These are phyloP conservation scores for Eremobia ochroleuca DNA, from an alignment of 2,888 invertebrate species.

Conservation along the genomic window DNA sequence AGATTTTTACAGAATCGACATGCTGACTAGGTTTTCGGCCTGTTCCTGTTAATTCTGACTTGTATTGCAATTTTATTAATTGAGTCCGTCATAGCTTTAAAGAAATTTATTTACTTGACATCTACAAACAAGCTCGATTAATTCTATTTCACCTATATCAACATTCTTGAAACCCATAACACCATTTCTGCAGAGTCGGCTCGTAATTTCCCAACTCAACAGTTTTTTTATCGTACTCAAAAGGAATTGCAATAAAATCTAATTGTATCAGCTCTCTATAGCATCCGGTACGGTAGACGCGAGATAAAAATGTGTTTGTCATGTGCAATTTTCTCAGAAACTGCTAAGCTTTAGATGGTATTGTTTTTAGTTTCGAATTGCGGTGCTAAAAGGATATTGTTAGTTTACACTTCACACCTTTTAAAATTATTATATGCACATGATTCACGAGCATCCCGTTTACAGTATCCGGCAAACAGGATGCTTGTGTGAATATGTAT, in stretches of 20 bases:
- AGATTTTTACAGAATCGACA: no score
- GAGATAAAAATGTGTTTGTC: constrained; percentile 61
- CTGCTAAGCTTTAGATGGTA: constrained; percentile 34
- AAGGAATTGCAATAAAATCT: constrained; percentile 53
- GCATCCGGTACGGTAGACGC: constrained; percentile 53
- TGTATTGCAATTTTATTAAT: no score
- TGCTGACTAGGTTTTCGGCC: no score
- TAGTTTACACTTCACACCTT: constrained; percentile 4
- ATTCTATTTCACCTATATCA: not conserved
- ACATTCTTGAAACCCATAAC: constrained; percentile 33
- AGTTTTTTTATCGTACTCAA: constrained; percentile 24
- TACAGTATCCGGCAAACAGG: no score
- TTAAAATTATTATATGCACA: not conserved
- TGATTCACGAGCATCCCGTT: constrained; percentile 22
- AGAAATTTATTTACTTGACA: no score
- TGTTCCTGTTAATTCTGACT: no score
- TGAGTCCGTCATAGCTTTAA: no score
- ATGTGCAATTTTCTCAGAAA: constrained; percentile 62
- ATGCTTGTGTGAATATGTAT: no score
- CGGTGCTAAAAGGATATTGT: constrained; percentile 33
- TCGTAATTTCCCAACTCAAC: constrained; percentile 3
- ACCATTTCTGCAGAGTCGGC: constrained; percentile 9
- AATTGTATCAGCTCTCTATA: constrained; percentile 51
- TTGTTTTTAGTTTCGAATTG: constrained; percentile 48
- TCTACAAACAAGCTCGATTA: no score